Percentiles rank a stretch among this genome's conserved stretches.
Evolutionary conservation across 2,113 vertebrate species (phyloP).

Genomic region (Urocitellus parryii): DNA sequence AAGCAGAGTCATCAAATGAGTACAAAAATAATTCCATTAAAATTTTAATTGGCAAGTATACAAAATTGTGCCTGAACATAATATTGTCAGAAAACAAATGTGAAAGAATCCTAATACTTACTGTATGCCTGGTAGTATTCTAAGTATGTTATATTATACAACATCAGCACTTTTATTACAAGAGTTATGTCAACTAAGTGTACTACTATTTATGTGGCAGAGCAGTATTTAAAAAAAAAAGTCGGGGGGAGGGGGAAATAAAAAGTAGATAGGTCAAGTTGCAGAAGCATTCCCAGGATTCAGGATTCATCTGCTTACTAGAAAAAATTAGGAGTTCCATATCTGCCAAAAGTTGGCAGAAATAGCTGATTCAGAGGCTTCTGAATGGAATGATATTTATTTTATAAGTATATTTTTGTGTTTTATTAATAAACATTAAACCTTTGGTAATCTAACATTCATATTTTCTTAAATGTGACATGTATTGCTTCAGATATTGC

Average conservation of each 20-base stretch:
- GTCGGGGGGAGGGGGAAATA: too few relatives aligned
- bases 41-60: neutral
- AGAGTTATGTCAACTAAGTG: neutral
- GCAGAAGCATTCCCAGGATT: neutral
- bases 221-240: neutral
- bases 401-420: neutral
- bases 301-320: neutral
- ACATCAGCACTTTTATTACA: constrained; percentile 27
- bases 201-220: neutral
- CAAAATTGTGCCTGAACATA: neutral
- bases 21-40: constrained; percentile 19
- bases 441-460: neutral
- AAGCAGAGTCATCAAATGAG: neutral
- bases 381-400: constrained; percentile 42
- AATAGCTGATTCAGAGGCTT: neutral
- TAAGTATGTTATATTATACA: neutral
- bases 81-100: neutral
- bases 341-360: neutral
- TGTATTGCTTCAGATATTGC: neutral
- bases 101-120: neutral
- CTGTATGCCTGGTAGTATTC: neutral
- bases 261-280: neutral
- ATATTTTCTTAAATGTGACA: neutral
- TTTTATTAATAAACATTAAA: constrained; percentile 2
- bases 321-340: neutral